These are phyloP conservation scores for Aporophyla nigra DNA, from an alignment of 2,888 invertebrate genomes.

Conservation along the genomic window DNA sequence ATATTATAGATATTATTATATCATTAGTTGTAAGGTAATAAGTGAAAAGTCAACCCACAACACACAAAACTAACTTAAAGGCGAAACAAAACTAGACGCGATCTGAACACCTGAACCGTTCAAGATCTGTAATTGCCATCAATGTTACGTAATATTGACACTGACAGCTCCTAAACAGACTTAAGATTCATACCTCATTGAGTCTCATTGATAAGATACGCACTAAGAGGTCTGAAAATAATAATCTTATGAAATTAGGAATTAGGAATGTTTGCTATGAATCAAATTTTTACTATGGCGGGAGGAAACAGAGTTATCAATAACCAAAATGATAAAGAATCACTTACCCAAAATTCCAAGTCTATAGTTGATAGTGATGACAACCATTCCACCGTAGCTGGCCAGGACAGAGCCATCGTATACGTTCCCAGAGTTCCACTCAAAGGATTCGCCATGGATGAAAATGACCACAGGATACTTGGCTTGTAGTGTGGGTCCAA, in stretches of 20 bases:
- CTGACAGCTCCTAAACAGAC: background rate
- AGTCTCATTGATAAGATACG: background rate
- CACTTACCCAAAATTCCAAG: constrained; percentile 96
- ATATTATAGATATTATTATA: no score
- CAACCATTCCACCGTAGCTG: constrained; percentile 97
- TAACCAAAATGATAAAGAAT: background rate
- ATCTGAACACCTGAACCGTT: background rate
- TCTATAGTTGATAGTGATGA: constrained; percentile 99
- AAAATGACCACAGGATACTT: constrained; percentile 97
- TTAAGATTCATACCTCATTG: background rate
- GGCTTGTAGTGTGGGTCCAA: constrained; percentile 89
- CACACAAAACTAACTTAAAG: background rate
- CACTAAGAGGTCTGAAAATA: background rate
- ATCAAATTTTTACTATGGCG: background rate
- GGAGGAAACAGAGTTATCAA: background rate
- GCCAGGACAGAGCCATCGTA: constrained; percentile 99
- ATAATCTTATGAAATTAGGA: background rate
- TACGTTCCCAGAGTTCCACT: constrained; percentile 99
- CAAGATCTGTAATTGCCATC: background rate
- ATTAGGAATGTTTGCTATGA: no score
- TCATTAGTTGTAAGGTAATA: no score
- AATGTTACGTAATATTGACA: no score
- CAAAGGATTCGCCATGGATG: constrained; percentile 98
- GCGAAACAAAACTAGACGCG: background rate
- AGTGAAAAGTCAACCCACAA: background rate